Evolutionary conservation across 2,888 invertebrate species (phyloP).

Genomic region (Thysanoteuthis rhombus): DNA sequence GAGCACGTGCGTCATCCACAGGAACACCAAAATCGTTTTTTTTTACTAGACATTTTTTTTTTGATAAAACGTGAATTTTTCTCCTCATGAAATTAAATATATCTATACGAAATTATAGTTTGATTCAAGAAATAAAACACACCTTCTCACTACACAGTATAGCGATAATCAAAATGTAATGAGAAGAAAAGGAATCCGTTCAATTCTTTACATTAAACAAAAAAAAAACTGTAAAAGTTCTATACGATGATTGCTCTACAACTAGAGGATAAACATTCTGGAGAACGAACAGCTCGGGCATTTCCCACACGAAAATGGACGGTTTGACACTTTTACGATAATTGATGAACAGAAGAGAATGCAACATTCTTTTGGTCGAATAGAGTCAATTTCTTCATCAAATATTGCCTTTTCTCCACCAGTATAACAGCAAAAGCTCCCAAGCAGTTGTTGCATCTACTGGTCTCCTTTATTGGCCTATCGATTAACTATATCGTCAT

Average conservation of each 20-base stretch:
- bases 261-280: neutral
- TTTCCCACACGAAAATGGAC: neutral
- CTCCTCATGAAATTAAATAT: too few relatives aligned
- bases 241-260: neutral
- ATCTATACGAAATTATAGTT: neutral
- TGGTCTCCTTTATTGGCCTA: neutral
- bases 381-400: neutral
- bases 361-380: neutral
- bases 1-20: too few relatives aligned
- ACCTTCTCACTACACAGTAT: too few relatives aligned
- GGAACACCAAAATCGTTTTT: too few relatives aligned
- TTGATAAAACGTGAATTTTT: too few relatives aligned
- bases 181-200: neutral
- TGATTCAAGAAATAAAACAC: neutral
- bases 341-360: neutral
- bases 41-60: too few relatives aligned
- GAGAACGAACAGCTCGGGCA: neutral
- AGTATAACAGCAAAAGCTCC: neutral
- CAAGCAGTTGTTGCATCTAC: neutral
- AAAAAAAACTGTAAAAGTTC: neutral
- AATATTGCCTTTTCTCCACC: neutral
- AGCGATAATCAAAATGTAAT: too few relatives aligned
- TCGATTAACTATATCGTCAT: neutral
- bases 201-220: neutral
- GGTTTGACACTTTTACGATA: neutral